phyloP scores from a whole-genome alignment of 1,140 invertebrate genomes.

The Cephus cinctus region DNA sequence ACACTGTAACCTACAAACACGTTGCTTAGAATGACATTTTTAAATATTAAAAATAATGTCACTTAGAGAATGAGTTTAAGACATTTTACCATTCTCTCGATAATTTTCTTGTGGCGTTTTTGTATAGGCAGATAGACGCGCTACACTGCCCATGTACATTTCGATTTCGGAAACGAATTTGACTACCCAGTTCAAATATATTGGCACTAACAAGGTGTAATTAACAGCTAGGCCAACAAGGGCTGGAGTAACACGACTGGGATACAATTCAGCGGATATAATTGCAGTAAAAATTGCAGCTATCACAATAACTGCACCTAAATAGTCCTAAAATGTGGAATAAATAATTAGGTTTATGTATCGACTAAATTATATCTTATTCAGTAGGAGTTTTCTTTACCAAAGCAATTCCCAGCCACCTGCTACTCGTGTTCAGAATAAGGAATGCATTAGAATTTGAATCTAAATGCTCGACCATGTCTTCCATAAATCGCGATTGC shows the following conservation, averaged over 20 bases:
- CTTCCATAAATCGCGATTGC: conserved; percentile 64
- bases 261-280: conserved; percentile 56
- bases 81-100: conserved; percentile 49
- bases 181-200: conserved; percentile 81
- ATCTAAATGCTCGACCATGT: conserved; percentile 68
- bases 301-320: conserved; percentile 76
- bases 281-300: conserved; percentile 67
- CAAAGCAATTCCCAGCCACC: conserved; percentile 79
- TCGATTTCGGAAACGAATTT: conserved; percentile 78
- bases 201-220: conserved; percentile 77
- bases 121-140: conserved; percentile 67
- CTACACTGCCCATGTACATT: conserved; percentile 76
- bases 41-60: conserved; percentile 4
- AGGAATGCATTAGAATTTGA: conserved; percentile 74
- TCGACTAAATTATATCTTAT: neutral
- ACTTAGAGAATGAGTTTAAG: conserved; percentile 1
- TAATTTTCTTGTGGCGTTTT: conserved; percentile 61
- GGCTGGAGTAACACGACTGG: conserved; percentile 60
- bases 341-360: conserved; percentile 25
- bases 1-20: conserved; percentile 54
- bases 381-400: conserved; percentile 50
- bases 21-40: neutral
- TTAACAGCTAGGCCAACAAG: conserved; percentile 73
- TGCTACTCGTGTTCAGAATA: conserved; percentile 74
- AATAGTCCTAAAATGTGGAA: conserved; percentile 69